Base-by-base conservation (phyloP, 2,113 vertebrate genomes). In the Tetraodon nigroviridis region DNA sequence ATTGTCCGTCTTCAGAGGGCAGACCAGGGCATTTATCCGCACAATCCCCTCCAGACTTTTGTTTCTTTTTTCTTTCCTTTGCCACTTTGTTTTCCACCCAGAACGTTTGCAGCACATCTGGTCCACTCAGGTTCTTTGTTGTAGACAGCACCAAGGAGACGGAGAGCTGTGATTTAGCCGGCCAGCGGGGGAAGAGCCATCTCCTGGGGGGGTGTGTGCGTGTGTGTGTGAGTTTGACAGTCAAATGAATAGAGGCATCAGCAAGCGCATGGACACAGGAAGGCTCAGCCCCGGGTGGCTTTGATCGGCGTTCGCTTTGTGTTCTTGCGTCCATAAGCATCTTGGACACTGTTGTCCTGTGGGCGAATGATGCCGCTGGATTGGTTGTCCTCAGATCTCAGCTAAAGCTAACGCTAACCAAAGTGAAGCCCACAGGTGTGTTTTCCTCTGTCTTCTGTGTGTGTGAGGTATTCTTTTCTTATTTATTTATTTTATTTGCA, bases 161-260 rank as follows among this genome's bases (percentile, higher is more conserved):
- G 61, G 59, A 82, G 85, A 86, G 88, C 83, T 92, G 78, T 95
- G 91, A 94, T 93, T 92, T 92, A 90, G 86, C 40, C 14, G 83
- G 80, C 89, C 90, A 92, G 91, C 90, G 90, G 89, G 88, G 90
- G 89, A 90, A 92, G 91, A 92, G 90, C 94, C 89, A 90, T 86
- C 92, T 93, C 90, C 92, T 81, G 88, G 90, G 89, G 88, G 90
- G 89, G 88, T 88, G n/a, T n/a, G n/a, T 91, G 90, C 92, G 91
- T 85, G 88, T n/a, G n/a, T 91, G 90, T 92, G 91, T 85, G 88
- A 90, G 88, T 91, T 89, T 94, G 94, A 92, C 92, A 92, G 89
- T 78, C 84, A 92, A 92, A 93, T 94, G 92, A 94, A 94, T 92
- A 89, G 89, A 90, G 90, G 92, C 91, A 92, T 93, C 88, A 88